Evolutionary conservation across 2,888 invertebrate genomes (phyloP).

Genomic region (Crematogaster levior): DNA sequence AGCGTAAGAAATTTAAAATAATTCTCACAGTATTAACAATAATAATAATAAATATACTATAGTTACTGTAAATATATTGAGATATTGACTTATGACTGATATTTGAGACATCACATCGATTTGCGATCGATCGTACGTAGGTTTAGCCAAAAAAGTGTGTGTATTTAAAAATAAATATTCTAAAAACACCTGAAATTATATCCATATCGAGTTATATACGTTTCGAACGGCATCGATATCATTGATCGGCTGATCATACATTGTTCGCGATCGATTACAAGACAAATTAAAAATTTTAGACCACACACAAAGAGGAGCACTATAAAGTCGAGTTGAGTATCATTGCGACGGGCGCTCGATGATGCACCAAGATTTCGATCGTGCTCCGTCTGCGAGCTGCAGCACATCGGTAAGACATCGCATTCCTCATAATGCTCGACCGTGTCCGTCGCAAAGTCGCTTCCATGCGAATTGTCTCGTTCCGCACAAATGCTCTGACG

Average conservation of each 20-base stretch:
- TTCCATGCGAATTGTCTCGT: conserved; percentile 39
- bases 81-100: neutral
- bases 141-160: neutral
- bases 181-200: neutral
- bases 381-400: neutral
- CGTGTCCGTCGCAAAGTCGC: conserved; percentile 36
- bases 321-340: conserved; percentile 26
- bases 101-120: neutral
- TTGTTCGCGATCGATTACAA: conserved; percentile 6
- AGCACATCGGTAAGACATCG: conserved; percentile 14
- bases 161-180: conserved; percentile 1
- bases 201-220: neutral
- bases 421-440: conserved; percentile 21
- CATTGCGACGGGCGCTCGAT: conserved; percentile 20
- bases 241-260: conserved; percentile 29
- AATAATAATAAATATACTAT: neutral
- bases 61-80: neutral
- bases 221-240: neutral
- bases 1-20: neutral
- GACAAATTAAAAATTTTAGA: conserved; percentile 34
- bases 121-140: neutral
- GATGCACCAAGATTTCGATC: conserved; percentile 54
- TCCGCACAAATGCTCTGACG: conserved; percentile 30
- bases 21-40: neutral
- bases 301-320: conserved; percentile 42